Conservation (phyloP, 2,797 vertebrate genomes). For the Tokudaia muenninki region DNA sequence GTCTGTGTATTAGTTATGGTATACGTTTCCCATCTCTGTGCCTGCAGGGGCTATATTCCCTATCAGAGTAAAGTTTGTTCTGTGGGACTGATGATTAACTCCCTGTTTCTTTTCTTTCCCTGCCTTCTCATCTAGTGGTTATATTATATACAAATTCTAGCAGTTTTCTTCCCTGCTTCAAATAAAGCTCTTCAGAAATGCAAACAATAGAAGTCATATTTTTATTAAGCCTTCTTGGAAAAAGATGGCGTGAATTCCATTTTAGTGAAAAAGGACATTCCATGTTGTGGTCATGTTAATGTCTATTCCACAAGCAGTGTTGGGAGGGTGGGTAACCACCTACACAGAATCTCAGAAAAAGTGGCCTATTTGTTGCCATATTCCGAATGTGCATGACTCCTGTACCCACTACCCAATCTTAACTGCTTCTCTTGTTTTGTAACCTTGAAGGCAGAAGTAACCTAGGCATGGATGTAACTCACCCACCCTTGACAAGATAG, state of each 20-base stretch:
- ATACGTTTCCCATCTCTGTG: constrained; percentile 70
- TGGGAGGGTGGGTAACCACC: not conserved
- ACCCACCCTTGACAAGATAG: constrained; percentile 63
- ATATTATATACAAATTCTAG: constrained; percentile 83
- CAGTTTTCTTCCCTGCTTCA: constrained; percentile 83
- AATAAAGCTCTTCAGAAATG: constrained; percentile 82
- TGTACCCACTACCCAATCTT: not conserved
- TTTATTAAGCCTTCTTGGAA: constrained; percentile 75
- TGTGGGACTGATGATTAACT: constrained; percentile 84
- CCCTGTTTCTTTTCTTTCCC: constrained; percentile 72
- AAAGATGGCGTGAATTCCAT: constrained; percentile 59
- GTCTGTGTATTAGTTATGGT: constrained; percentile 57
- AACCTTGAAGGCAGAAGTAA: constrained; percentile 62
- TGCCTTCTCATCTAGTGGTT: constrained; percentile 79
- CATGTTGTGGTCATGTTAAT: not conserved
- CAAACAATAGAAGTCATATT: constrained; percentile 79
- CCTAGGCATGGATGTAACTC: constrained; percentile 29
- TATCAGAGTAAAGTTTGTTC: constrained; percentile 84
- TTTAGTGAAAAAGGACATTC: not conserved
- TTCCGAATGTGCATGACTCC: not conserved
- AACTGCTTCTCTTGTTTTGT: not conserved
- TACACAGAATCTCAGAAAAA: not conserved
- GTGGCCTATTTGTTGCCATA: not conserved
- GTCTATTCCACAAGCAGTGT: not conserved
- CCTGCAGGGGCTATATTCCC: constrained; percentile 73